A percentile compares a stretch with the other conserved stretches of the same genome.
Evolutionary conservation across 2,797 vertebrate species (phyloP).

Genomic region (Decapterus maruadsi): DNA sequence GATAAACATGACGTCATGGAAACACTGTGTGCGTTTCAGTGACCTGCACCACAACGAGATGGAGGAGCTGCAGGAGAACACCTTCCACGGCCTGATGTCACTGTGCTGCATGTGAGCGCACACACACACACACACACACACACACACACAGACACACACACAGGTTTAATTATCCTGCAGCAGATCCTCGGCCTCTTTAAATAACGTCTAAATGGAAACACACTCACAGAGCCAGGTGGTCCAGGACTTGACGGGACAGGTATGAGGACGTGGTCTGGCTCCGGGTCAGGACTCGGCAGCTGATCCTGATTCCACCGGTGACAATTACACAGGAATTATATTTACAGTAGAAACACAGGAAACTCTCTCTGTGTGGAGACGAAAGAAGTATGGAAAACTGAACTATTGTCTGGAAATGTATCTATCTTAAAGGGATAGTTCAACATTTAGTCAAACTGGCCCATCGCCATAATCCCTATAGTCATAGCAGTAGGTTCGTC

Average conservation of each 20-base stretch:
- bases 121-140: conserved; percentile 27
- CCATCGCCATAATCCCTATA: no score
- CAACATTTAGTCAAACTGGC: no score
- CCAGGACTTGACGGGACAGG: conserved; percentile 36
- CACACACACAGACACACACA: conserved; percentile 60
- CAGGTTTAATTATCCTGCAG: conserved; percentile 44
- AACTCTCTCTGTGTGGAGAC: no score
- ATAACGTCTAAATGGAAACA: conserved; percentile 49
- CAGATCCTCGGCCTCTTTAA: conserved; percentile 47
- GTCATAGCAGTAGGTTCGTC: no score
- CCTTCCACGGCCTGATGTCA: conserved; percentile 89
- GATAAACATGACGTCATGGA: conserved; percentile 57
- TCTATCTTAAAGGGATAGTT: no score
- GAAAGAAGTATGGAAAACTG: no score
- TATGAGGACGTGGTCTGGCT: conserved; percentile 45
- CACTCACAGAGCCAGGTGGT: conserved; percentile 55
- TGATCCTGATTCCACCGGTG: background rate
- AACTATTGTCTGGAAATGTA: no score
- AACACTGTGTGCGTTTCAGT: conserved; percentile 75
- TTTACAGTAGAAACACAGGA: no score
- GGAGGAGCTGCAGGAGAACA: conserved; percentile 87
- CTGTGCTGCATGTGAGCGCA: conserved; percentile 91
- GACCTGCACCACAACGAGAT: conserved; percentile 94
- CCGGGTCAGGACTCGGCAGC: background rate
- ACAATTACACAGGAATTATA: background rate